These are phyloP conservation scores for Nothobranchius kuhntae DNA, from an alignment of 2,113 vertebrate species.

Conservation along the genomic window DNA sequence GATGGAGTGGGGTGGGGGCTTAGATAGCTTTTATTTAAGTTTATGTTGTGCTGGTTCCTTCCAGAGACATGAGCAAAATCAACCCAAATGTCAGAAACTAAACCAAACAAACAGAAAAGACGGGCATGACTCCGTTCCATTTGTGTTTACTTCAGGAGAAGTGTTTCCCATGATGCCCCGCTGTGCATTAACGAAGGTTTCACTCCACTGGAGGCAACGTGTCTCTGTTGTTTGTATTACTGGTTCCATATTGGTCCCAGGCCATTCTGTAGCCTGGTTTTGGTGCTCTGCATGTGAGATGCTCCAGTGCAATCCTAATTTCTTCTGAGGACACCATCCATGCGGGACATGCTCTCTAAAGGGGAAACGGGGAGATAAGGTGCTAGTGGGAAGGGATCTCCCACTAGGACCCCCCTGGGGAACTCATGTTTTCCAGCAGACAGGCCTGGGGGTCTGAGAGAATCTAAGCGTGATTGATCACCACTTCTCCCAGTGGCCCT, in stretches of 20 bases:
- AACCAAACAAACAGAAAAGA: not conserved
- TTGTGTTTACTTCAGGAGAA: conserved; percentile 65
- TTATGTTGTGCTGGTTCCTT: too few relatives aligned
- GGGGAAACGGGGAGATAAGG: conserved; percentile 48
- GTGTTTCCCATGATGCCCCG: conserved; percentile 74
- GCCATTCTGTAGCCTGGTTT: not conserved
- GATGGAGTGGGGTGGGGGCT: too few relatives aligned
- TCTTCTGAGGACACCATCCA: not conserved
- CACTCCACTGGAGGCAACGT: conserved; percentile 55
- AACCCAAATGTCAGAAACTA: not conserved
- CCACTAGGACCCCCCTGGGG: conserved; percentile 69
- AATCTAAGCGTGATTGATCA: conserved; percentile 71
- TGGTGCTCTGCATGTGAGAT: not conserved
- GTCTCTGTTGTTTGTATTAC: conserved; percentile 35
- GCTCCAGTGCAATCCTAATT: not conserved
- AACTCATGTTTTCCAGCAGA: conserved; percentile 69
- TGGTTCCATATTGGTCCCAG: conserved; percentile 47
- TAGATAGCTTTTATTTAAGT: too few relatives aligned
- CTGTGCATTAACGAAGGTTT: conserved; percentile 78
- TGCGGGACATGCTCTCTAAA: conserved; percentile 27
- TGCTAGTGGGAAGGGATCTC: conserved; percentile 59
- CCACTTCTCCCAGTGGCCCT: conserved; percentile 50
- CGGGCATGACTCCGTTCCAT: conserved; percentile 25
- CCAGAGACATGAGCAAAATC: too few relatives aligned
- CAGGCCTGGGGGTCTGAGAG: conserved; percentile 64